Evolutionary conservation across 2,113 vertebrate species (phyloP).

Genomic region (Lampris megalopsis): DNA sequence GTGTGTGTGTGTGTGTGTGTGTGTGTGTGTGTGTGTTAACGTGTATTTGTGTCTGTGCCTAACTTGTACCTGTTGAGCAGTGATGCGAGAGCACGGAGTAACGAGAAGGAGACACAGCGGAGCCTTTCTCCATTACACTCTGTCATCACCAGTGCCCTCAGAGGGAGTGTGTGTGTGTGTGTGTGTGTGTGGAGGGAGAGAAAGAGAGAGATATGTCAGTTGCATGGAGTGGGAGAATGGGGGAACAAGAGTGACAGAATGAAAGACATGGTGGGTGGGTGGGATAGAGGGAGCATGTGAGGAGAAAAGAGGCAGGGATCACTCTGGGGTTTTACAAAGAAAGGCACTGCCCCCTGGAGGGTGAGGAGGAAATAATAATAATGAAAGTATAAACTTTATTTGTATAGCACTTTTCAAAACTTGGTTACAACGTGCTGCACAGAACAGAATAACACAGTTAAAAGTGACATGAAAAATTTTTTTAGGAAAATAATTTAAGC

Average conservation of each 20-base stretch:
- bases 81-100: conserved; percentile 24
- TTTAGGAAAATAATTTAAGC: too few species aligned
- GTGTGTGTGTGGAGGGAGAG: background rate
- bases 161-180: background rate
- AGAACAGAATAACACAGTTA: too few species aligned
- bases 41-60: conserved; percentile 1
- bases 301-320: background rate
- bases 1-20: background rate
- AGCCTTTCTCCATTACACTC: conserved; percentile 49
- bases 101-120: conserved; percentile 32
- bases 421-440: too few species aligned
- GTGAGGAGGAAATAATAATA: background rate
- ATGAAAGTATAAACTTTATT: background rate
- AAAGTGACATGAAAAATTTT: too few species aligned
- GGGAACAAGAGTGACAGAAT: too few species aligned
- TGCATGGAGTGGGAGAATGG: too few species aligned
- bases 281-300: background rate
- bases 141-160: conserved; percentile 19
- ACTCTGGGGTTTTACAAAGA: conserved; percentile 10
- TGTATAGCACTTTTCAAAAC: too few species aligned
- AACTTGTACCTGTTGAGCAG: conserved; percentile 40
- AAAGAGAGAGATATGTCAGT: background rate
- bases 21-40: background rate
- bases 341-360: conserved; percentile 26
- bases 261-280: too few species aligned